These are phyloP conservation scores for Danio kyathit DNA, from an alignment of 2,797 vertebrate genomes.

Conservation along the genomic window DNA sequence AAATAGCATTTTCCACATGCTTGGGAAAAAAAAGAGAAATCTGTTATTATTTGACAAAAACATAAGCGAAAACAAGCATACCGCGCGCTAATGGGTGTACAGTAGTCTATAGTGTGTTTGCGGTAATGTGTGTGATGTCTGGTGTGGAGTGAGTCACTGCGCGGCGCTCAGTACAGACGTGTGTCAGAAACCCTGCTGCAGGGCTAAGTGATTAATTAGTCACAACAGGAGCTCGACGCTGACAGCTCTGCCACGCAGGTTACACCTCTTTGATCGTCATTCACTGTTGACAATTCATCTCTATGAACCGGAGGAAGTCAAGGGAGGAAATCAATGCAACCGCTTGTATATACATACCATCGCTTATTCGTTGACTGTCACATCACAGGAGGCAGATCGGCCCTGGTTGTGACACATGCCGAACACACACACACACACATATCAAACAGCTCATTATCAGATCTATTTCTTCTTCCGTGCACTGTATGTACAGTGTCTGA, in stretches of 20 bases:
- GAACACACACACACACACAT: not conserved
- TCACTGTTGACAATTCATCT: conserved; percentile 56
- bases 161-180: conserved; percentile 49
- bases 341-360: conserved; percentile 34
- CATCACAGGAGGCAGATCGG: conserved; percentile 63
- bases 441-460: conserved; percentile 24
- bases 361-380: conserved; percentile 33
- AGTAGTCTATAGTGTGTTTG: conserved; percentile 34
- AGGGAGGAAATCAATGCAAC: conserved; percentile 64
- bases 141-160: conserved; percentile 57
- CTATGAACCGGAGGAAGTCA: conserved; percentile 58
- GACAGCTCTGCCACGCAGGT: conserved; percentile 65
- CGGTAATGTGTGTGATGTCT: conserved; percentile 57
- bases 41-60: conserved; percentile 19
- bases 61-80: not conserved
- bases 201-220: conserved; percentile 77
- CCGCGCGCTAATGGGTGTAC: not conserved
- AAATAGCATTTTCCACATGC: not conserved
- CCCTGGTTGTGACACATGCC: conserved; percentile 28
- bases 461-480: not conserved
- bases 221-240: conserved; percentile 63
- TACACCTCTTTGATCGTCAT: conserved; percentile 65
- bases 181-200: conserved; percentile 66
- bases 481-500: not conserved
- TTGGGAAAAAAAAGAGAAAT: conserved; percentile 7